A percentile compares a stretch with the other conserved stretches of the same genome.
phyloP scores from a whole-genome alignment of 2,797 vertebrate genomes.

The Bovichtus variegatus region DNA sequence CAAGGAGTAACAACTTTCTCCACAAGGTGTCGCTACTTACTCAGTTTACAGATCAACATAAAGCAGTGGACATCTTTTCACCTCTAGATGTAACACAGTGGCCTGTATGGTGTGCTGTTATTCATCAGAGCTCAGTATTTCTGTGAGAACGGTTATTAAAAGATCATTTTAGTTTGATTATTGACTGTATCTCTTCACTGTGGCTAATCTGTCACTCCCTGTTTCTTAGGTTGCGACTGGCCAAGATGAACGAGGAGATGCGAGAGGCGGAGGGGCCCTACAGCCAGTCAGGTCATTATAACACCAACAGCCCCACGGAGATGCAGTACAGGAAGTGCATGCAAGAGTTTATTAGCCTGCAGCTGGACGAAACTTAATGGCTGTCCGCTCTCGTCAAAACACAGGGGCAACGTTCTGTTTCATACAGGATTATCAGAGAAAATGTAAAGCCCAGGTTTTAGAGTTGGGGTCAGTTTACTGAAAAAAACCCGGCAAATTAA shows the following conservation, averaged over 20 bases:
- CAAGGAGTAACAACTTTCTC: neutral
- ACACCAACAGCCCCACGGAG: conserved; percentile 94
- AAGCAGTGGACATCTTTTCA: neutral
- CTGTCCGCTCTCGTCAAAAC: neutral
- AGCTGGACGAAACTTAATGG: conserved; percentile 89
- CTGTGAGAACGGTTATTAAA: neutral
- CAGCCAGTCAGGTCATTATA: conserved; percentile 98
- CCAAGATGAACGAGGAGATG: conserved; percentile 99
- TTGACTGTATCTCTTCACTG: neutral
- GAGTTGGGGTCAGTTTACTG: conserved; percentile 41
- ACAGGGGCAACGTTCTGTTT: conserved; percentile 45
- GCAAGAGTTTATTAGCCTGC: conserved; percentile 97
- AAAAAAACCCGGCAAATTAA: neutral
- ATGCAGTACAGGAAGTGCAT: conserved; percentile 98
- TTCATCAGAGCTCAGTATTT: neutral
- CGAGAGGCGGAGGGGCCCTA: conserved; percentile 97
- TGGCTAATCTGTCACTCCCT: neutral
- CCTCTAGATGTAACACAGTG: neutral
- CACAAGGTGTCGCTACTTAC: conserved; percentile 33
- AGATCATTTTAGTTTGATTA: neutral
- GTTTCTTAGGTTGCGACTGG: conserved; percentile 91
- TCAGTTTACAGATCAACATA: neutral
- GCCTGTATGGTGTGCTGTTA: neutral
- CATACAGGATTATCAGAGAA: conserved; percentile 7
- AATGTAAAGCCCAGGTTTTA: conserved; percentile 15